phyloP scores from a whole-genome alignment of 2,888 invertebrate genomes.

The Eumacrocentrus americanus region DNA sequence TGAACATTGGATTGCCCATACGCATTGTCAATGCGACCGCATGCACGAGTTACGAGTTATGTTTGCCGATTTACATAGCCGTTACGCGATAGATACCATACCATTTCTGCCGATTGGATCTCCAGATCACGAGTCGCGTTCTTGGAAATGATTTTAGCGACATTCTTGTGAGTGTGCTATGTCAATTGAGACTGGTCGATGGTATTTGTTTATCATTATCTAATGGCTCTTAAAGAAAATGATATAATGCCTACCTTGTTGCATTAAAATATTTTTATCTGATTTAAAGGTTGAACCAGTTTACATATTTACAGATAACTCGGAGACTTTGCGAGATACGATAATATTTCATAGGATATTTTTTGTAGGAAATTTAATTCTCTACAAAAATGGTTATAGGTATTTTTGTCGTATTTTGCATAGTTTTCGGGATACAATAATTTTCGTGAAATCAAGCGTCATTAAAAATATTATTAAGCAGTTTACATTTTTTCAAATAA shows the following conservation, averaged over 20 bases:
- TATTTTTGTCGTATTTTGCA: too few relatives aligned
- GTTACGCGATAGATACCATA: conserved; percentile 1
- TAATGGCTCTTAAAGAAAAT: not conserved
- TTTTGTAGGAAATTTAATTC: too few relatives aligned
- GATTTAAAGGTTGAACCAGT: too few relatives aligned
- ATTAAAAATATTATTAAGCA: too few relatives aligned
- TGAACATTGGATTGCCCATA: not conserved
- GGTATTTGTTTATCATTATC: not conserved
- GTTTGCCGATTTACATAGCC: conserved; percentile 22
- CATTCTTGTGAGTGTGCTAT: not conserved
- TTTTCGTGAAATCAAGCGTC: too few relatives aligned
- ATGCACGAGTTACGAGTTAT: conserved; percentile 13
- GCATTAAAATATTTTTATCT: not conserved
- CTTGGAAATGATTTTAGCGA: conserved; percentile 15
- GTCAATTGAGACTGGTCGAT: not conserved
- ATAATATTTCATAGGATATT: too few relatives aligned
- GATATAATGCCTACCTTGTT: too few relatives aligned
- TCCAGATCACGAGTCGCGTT: conserved; percentile 9
- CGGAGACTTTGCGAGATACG: too few relatives aligned
- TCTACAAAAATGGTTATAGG: too few relatives aligned
- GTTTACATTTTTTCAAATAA: too few relatives aligned
- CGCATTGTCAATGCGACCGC: not conserved
- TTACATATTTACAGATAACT: too few relatives aligned
- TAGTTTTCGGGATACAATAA: too few relatives aligned
- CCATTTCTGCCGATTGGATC: conserved; percentile 15